Evolutionary conservation across 2,888 invertebrate species (phyloP).

Genomic region (Tetragnatha montana): DNA sequence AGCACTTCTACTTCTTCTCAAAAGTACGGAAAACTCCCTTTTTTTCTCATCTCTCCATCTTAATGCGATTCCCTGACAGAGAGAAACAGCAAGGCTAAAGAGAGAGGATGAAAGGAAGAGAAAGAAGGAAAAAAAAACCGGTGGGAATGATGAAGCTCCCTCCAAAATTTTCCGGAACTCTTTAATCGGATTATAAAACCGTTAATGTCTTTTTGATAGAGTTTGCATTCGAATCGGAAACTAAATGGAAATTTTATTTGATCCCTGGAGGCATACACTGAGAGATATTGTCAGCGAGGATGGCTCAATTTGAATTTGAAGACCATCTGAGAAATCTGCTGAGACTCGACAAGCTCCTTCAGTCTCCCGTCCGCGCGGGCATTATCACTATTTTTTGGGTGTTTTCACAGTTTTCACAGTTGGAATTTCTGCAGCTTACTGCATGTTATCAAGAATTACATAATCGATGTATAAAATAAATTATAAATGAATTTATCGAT

Average conservation of each 20-base stretch:
- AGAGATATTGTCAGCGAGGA: conserved; percentile 12
- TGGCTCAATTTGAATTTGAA: conserved; percentile 30
- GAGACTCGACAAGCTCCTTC: not conserved
- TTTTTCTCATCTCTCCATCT: not conserved
- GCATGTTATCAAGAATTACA: too few relatives aligned
- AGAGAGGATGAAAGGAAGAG: not conserved
- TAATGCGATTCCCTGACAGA: conserved; percentile 31
- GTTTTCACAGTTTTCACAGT: too few relatives aligned
- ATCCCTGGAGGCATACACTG: conserved; percentile 17
- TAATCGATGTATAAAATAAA: too few relatives aligned
- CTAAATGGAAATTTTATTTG: conserved; percentile 45
- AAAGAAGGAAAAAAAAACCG: conserved; percentile 2
- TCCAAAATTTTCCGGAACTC: conserved; percentile 19
- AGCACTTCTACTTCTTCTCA: conserved; percentile 18
- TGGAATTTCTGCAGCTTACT: too few relatives aligned
- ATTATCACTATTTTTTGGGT: not conserved
- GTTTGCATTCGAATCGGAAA: conserved; percentile 49
- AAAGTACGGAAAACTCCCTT: not conserved
- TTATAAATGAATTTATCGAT: too few relatives aligned
- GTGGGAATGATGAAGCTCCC: conserved; percentile 3
- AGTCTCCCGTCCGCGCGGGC: not conserved
- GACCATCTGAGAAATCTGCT: conserved; percentile 11
- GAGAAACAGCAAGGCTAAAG: conserved; percentile 5
- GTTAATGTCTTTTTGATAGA: conserved; percentile 66
- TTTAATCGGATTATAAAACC: conserved; percentile 63